phyloP scores from a whole-genome alignment of 2,797 vertebrate genomes.

The Enteromius paludinosus region DNA sequence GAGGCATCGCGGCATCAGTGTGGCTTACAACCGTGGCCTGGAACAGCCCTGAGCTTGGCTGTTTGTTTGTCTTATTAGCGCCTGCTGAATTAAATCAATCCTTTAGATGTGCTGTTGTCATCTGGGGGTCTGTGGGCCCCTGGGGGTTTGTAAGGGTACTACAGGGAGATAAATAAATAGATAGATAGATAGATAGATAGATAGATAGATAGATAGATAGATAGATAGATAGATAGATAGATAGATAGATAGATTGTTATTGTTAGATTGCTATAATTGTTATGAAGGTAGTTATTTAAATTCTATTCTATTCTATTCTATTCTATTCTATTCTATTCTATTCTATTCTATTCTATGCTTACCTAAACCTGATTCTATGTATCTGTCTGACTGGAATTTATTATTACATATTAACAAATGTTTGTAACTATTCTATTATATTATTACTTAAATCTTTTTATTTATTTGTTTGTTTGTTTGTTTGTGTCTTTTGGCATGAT shows the following conservation, averaged over 20 bases:
- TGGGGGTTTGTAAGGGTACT: background rate
- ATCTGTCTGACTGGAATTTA: no score
- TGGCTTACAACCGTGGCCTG: conserved; percentile 65
- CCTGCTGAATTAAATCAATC: conserved; percentile 75
- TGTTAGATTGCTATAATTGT: no score
- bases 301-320: no score
- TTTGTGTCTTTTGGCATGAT: background rate
- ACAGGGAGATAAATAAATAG: background rate
- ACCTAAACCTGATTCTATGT: no score
- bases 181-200: background rate
- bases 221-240: background rate
- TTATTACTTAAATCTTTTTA: background rate
- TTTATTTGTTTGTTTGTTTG: background rate
- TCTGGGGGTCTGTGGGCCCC: background rate
- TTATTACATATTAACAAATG: no score
- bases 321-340: no score
- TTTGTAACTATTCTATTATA: no score
- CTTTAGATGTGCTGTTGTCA: conserved; percentile 51
- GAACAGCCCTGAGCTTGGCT: conserved; percentile 65
- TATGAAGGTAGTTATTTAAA: no score
- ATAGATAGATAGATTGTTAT: background rate
- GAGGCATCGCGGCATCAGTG: conserved; percentile 66
- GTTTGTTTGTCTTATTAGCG: conserved; percentile 72
- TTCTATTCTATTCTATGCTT: no score
- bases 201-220: background rate